These are phyloP conservation scores for Dipodomys stephensi DNA, from an alignment of 2,113 vertebrate genomes.

Conservation along the genomic window DNA sequence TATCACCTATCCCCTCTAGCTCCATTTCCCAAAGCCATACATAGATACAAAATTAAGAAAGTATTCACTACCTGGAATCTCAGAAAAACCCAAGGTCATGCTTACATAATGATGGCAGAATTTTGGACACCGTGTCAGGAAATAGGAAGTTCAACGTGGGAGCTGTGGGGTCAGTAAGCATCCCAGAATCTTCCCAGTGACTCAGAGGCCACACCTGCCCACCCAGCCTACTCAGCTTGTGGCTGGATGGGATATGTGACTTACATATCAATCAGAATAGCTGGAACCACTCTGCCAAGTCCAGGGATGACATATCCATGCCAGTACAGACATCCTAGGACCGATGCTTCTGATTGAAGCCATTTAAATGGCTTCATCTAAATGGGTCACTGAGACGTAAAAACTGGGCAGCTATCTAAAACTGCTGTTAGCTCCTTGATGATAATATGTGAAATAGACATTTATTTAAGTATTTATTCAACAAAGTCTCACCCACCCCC, in stretches of 20 bases:
- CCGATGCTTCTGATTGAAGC: background rate
- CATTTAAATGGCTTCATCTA: background rate
- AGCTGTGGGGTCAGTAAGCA: background rate
- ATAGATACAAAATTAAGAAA: background rate
- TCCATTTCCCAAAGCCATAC: background rate
- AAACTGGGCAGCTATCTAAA: background rate
- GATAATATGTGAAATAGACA: background rate
- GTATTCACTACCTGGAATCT: constrained; percentile 5
- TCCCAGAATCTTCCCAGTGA: constrained; percentile 21
- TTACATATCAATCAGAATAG: too few species aligned
- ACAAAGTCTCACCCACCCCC: background rate
- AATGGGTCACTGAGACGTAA: background rate
- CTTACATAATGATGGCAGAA: background rate
- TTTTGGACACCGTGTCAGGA: constrained; percentile 37
- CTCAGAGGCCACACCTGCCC: constrained; percentile 38
- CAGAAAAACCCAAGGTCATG: background rate
- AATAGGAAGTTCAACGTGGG: background rate
- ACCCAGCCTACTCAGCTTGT: constrained; percentile 13
- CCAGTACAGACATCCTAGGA: background rate
- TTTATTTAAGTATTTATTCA: constrained; percentile 20
- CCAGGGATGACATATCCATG: background rate
- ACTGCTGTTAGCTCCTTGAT: background rate
- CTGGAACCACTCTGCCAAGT: background rate
- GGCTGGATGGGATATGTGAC: too few species aligned
- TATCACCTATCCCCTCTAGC: background rate